Conservation (phyloP, 2,888 invertebrate genomes). For the Thymelicus acteon region DNA sequence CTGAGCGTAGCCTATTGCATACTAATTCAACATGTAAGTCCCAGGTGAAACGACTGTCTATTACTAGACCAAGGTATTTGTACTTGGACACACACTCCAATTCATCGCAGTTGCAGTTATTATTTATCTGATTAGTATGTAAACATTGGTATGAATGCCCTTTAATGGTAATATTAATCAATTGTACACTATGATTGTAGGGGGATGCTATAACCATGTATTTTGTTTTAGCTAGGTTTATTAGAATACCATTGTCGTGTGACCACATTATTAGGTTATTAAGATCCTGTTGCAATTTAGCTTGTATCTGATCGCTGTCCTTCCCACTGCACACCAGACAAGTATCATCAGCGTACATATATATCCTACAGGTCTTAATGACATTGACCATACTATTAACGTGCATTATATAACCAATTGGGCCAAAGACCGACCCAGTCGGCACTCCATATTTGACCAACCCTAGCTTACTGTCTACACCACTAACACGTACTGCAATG, state of each 20-base stretch:
- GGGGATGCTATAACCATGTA: too few relatives aligned
- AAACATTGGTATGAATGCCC: too few relatives aligned
- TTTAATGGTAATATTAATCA: too few relatives aligned
- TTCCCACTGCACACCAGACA: slow-evolving; percentile 35
- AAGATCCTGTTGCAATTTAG: slow-evolving; percentile 37
- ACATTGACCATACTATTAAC: slow-evolving; percentile 38
- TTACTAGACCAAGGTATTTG: too few relatives aligned
- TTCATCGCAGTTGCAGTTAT: too few relatives aligned
- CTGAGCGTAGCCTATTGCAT: too few relatives aligned
- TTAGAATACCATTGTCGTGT: slow-evolving; percentile 39
- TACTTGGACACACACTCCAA: too few relatives aligned
- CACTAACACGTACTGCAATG: neutral
- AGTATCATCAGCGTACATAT: slow-evolving; percentile 42
- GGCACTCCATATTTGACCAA: slow-evolving; percentile 36
- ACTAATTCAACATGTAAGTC: too few relatives aligned
- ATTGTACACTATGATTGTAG: too few relatives aligned
- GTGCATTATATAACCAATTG: slow-evolving; percentile 42
- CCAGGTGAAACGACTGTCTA: too few relatives aligned
- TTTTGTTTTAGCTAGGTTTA: slow-evolving; percentile 33
- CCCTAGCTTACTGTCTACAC: neutral
- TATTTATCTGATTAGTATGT: too few relatives aligned
- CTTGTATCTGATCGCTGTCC: slow-evolving; percentile 22
- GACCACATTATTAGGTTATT: slow-evolving; percentile 37
- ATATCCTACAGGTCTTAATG: slow-evolving; percentile 29
- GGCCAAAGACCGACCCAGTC: slow-evolving; percentile 42